Conservation (phyloP, 2,797 vertebrate species). For the Glossophaga mutica region DNA sequence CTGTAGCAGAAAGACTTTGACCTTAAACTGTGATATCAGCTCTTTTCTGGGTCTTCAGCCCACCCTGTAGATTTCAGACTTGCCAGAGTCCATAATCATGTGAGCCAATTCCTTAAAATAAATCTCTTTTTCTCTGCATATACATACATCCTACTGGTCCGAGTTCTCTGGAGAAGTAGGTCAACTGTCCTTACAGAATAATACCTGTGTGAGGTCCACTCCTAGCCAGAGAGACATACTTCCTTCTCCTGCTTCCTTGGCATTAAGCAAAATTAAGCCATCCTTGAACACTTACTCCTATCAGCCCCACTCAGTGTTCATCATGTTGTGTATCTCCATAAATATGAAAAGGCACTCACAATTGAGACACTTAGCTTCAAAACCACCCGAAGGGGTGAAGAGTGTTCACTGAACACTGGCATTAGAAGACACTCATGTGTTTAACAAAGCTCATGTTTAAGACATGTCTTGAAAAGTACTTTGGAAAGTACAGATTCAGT, state of each 20-base stretch:
- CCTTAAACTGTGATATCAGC: neutral
- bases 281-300: neutral
- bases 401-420: neutral
- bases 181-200: neutral
- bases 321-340: neutral
- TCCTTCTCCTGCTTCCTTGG: neutral
- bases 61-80: neutral
- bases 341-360: conserved; percentile 31
- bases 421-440: neutral
- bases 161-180: neutral
- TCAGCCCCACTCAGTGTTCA: neutral
- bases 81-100: neutral
- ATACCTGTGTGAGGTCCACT: neutral
- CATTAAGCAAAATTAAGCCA: conserved; percentile 21
- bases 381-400: neutral
- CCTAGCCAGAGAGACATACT: neutral
- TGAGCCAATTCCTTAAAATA: neutral
- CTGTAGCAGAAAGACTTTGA: neutral
- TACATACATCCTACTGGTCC: neutral
- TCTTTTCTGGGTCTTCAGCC: neutral
- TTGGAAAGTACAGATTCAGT: conserved; percentile 54
- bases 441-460: conserved; percentile 33
- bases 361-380: conserved; percentile 21
- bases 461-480: neutral
- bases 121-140: neutral